These are phyloP conservation scores for Myotis daubentonii DNA, from an alignment of 2,797 vertebrate genomes.

Conservation along the genomic window DNA sequence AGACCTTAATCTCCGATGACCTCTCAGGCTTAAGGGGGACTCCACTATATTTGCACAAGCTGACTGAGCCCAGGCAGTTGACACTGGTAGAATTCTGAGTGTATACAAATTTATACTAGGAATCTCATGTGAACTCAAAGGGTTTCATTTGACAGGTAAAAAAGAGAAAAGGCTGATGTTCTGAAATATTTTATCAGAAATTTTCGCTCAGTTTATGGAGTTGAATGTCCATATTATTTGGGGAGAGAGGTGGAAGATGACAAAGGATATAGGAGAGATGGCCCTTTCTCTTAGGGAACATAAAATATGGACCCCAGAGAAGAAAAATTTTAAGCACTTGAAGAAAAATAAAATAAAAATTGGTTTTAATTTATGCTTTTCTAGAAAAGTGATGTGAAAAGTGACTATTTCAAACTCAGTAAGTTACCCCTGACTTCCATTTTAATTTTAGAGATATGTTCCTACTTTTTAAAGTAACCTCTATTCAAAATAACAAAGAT, in stretches of 20 bases:
- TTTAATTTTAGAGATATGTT: conserved; percentile 63
- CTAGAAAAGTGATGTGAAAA: conserved; percentile 33
- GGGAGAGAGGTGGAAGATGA: neutral
- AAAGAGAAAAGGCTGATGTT: conserved; percentile 14
- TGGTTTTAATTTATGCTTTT: conserved; percentile 16
- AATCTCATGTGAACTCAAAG: conserved; percentile 17
- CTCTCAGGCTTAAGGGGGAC: neutral
- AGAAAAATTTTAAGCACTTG: conserved; percentile 22
- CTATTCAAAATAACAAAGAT: conserved; percentile 52
- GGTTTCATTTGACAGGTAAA: conserved; percentile 9
- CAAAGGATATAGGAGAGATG: neutral
- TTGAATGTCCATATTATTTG: neutral
- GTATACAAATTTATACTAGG: neutral
- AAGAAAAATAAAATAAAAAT: conserved; percentile 45
- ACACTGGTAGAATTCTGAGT: neutral
- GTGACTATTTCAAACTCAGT: conserved; percentile 22
- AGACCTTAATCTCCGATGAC: neutral
- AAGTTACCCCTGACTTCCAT: conserved; percentile 13
- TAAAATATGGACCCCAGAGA: neutral
- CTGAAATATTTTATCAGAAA: neutral
- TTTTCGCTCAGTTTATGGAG: neutral
- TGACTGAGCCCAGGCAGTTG: neutral
- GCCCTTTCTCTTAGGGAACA: neutral
- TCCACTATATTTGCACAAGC: neutral
- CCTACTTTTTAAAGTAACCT: neutral